Conservation (phyloP, 2,797 vertebrate species). For the Lacerta agilis region DNA sequence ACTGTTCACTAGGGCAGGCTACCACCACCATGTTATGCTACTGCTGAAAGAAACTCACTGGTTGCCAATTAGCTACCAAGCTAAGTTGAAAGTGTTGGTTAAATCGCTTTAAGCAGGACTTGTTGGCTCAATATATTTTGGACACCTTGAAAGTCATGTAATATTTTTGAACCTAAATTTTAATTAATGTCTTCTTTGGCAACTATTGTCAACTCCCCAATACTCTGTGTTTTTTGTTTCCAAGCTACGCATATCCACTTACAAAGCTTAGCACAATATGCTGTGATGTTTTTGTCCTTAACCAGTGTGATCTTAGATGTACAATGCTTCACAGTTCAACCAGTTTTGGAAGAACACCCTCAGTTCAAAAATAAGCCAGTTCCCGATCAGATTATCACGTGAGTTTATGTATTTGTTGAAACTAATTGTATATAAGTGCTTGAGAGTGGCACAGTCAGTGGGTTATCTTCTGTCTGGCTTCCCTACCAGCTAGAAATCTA, state of each 20-base stretch:
- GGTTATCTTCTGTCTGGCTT: neutral
- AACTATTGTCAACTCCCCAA: neutral
- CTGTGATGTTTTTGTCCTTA: conserved; percentile 65
- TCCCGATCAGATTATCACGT: conserved; percentile 99
- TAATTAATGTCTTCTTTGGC: neutral
- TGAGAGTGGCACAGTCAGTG: neutral
- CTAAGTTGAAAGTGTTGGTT: no score
- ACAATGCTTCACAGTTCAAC: conserved; percentile 96
- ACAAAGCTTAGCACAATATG: neutral
- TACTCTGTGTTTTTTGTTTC: rapidly evolving
- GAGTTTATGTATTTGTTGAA: conserved; percentile 61
- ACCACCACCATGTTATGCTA: no score
- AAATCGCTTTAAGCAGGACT: neutral
- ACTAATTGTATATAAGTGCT: neutral
- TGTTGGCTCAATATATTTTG: neutral
- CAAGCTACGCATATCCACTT: conserved; percentile 1
- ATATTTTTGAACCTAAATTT: conserved; percentile 55
- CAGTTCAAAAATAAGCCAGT: conserved; percentile 95
- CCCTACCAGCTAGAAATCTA: neutral
- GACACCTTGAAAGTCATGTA: conserved; percentile 47
- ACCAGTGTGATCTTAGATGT: conserved; percentile 84
- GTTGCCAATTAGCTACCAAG: no score
- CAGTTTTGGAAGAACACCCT: conserved; percentile 93
- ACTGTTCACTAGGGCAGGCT: no score
- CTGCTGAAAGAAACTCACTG: no score